Evolutionary conservation across 2,113 vertebrate genomes (phyloP).

Genomic region (Vulpes ferrilata): DNA sequence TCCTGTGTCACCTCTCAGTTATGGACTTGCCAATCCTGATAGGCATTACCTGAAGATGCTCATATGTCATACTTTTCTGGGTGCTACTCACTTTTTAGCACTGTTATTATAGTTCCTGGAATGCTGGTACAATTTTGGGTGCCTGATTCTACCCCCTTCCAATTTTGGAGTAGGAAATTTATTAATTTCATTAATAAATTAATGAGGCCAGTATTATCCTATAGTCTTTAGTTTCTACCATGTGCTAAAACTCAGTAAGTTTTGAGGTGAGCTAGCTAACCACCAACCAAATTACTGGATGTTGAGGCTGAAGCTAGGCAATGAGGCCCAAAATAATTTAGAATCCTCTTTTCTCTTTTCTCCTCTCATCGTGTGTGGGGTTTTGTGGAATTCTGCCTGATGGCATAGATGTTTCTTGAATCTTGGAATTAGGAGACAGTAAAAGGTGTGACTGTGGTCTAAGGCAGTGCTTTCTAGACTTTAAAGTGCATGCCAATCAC

Average conservation of each 20-base stretch:
- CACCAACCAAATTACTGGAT: not conserved
- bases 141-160: not conserved
- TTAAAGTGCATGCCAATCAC: not conserved
- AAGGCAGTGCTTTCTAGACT: not conserved
- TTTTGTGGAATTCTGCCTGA: not conserved
- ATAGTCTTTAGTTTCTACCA: not conserved
- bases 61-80: constrained; percentile 22
- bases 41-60: constrained; percentile 14
- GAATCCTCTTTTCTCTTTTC: not conserved
- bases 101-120: constrained; percentile 6
- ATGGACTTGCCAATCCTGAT: not conserved
- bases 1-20: not conserved
- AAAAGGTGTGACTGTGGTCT: not conserved
- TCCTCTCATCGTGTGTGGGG: not conserved
- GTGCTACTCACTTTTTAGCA: constrained; percentile 2
- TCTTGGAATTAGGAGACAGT: constrained; percentile 23
- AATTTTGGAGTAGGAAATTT: not conserved
- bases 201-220: constrained; percentile 18
- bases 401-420: constrained; percentile 17
- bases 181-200: not conserved
- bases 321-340: constrained; percentile 23
- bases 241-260: not conserved
- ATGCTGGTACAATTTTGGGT: constrained; percentile 52
- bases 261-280: constrained; percentile 42
- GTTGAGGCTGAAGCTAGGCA: not conserved